A percentile compares a stretch with the other conserved stretches of the same genome.
phyloP scores from a whole-genome alignment of 2,797 vertebrate species.

The Mormyrops attenuatus region DNA sequence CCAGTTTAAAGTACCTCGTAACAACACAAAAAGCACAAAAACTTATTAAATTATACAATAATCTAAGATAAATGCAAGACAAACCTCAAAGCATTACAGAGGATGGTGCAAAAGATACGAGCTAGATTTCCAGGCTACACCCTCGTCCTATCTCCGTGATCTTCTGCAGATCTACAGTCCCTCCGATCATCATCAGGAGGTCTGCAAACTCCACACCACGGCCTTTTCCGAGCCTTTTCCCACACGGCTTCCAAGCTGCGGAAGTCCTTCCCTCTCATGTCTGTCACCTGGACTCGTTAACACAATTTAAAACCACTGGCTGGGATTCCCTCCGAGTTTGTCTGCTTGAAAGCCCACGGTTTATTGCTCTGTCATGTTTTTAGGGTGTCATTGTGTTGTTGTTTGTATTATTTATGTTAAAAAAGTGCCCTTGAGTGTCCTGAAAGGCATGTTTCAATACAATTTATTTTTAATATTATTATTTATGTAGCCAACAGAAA shows the following conservation, averaged over 20 bases:
- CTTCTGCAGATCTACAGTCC: not conserved
- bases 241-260: not conserved
- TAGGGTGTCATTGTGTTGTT: not conserved
- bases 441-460: not conserved
- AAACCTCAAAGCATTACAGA: not conserved
- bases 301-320: not conserved
- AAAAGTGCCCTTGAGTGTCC: not conserved
- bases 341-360: not conserved
- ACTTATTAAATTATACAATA: not conserved
- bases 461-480: not conserved
- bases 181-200: not conserved
- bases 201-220: not conserved
- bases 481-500: not conserved
- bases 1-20: not conserved
- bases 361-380: not conserved
- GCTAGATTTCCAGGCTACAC: not conserved
- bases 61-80: not conserved
- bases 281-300: not conserved
- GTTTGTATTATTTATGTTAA: not conserved
- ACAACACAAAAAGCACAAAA: not conserved
- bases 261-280: not conserved
- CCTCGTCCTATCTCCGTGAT: not conserved
- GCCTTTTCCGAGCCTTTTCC: not conserved
- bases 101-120: not conserved
- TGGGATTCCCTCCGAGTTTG: not conserved